These are phyloP conservation scores for Molossus molossus DNA, from an alignment of 2,797 vertebrate species.

Conservation along the genomic window DNA sequence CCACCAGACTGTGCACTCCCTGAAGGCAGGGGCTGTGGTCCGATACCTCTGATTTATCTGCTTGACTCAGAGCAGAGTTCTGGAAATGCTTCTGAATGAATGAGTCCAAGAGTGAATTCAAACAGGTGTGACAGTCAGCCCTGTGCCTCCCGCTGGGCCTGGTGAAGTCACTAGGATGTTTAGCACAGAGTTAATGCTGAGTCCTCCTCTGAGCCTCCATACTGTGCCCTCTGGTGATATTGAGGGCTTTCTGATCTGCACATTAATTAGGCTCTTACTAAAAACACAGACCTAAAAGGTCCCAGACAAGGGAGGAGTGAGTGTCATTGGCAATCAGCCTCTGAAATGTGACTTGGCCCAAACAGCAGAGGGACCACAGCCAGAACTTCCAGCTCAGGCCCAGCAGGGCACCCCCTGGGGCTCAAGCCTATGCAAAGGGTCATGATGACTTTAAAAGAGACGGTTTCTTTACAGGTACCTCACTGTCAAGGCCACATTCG, in stretches of 20 bases:
- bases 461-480: background rate
- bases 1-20: background rate
- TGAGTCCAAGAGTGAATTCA: background rate
- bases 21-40: background rate
- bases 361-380: background rate
- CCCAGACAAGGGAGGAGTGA: background rate
- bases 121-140: fast-evolving
- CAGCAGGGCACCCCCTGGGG: background rate
- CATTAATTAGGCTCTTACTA: slow-evolving; percentile 17
- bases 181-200: background rate
- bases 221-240: background rate
- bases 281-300: slow-evolving; percentile 25
- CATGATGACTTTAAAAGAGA: background rate
- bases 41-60: background rate
- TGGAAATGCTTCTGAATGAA: background rate
- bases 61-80: background rate
- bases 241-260: slow-evolving; percentile 2
- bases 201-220: background rate
- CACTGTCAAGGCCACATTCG: background rate
- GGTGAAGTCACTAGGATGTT: background rate
- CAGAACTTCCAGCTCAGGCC: background rate
- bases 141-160: background rate
- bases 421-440: background rate
- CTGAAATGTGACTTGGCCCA: background rate
- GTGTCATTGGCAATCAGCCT: background rate